Base-by-base conservation (phyloP, 2,113 vertebrate genomes). In the Microtus oregoni region DNA sequence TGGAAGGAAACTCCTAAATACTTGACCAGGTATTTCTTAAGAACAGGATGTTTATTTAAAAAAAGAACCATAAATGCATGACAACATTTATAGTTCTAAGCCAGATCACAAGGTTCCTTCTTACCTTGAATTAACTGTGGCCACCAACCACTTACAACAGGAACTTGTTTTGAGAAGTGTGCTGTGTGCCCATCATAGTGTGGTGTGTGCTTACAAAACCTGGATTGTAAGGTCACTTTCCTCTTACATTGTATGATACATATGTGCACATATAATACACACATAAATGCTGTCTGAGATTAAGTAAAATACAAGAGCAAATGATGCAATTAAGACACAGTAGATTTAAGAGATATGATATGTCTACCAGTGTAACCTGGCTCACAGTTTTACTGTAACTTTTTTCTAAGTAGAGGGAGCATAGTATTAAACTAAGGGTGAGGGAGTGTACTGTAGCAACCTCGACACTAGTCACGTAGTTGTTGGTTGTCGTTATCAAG, bases 11-110 rank as follows among this genome's bases (percentile, higher is more conserved):
- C 85, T 88, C 78, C 52, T 82, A 26, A 91, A 41, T 44, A 70
- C 52, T 92, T 94, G 38, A 77, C 65, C 20, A 4, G 12, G 2
- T 65, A 63, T 88, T 73, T 88, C 47, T 61, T 44, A 63, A 76
- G 89, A 95, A 90, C n/a, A 86, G 50, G 78, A n/a, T 82, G 47
- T 1, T 24, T 93, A 68, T 77, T 93, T 81, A n/a, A 61, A 58
- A 58, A 28, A 94, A 65, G 12, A 86, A 77, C 35, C 22, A 32
- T 86, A 41, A 79, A 44, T 85, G 75, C 10, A 3, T 30, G 30
- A n/a, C 50, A 72, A 3, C 86, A 22, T 47, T 73, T 79, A 78
- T 9, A n/a, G 52, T 68, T 78, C 32, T 89, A 76, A 94, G 72
- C 15, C 47, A 63, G 52, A 89, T 38, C 58, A 58, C 35, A 63